phyloP scores from a whole-genome alignment of 2,888 invertebrate species.

The Chouioia cunea region DNA sequence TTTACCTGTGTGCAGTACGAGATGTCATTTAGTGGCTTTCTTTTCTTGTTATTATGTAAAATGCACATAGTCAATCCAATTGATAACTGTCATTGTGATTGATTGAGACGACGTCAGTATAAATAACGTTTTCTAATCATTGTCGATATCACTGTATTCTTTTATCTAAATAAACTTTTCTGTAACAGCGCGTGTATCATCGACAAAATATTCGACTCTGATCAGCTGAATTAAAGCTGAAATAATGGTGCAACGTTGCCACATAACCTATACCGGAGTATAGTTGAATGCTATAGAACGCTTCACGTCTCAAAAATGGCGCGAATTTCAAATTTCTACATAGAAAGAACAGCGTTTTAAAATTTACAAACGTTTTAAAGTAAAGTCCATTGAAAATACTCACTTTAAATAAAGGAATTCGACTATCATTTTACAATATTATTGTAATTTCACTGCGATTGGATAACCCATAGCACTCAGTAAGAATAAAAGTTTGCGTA shows the following conservation, averaged over 20 bases:
- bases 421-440: too few species aligned
- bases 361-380: too few species aligned
- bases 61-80: neutral
- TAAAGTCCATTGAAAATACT: too few species aligned
- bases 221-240: conserved; percentile 18
- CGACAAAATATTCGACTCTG: conserved; percentile 32
- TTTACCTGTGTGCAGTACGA: conserved; percentile 31
- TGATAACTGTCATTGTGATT: neutral
- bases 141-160: neutral
- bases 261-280: neutral
- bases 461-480: too few species aligned
- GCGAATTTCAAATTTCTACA: too few species aligned
- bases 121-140: conserved; percentile 22
- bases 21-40: neutral
- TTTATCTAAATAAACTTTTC: conserved; percentile 20
- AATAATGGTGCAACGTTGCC: conserved; percentile 33
- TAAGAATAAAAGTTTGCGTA: too few species aligned
- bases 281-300: too few species aligned
- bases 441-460: too few species aligned
- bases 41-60: conserved; percentile 4
- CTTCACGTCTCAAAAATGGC: too few species aligned
- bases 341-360: too few species aligned
- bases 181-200: conserved; percentile 8
- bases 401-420: too few species aligned
- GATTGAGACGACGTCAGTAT: neutral